Percentiles rank a stretch among this genome's conserved stretches.
Conservation (phyloP, 2,113 vertebrate genomes). For the Candoia aspera region DNA sequence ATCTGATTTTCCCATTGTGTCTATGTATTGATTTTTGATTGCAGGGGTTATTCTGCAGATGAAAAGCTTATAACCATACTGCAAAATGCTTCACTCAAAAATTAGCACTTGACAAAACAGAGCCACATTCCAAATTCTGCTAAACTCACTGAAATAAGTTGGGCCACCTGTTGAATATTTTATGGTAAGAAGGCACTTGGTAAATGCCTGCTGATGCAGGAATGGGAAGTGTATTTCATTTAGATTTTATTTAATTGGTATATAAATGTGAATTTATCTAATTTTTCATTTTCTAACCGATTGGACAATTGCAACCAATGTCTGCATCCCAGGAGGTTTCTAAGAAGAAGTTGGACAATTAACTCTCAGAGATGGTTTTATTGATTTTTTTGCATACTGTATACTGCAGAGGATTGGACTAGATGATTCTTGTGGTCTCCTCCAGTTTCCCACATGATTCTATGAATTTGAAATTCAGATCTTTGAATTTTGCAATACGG, state of each 20-base stretch:
- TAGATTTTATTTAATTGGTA: background rate
- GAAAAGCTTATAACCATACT: slow-evolving; percentile 56
- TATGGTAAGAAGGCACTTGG: background rate
- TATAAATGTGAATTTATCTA: background rate
- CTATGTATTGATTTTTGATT: slow-evolving; percentile 66
- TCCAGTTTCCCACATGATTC: background rate
- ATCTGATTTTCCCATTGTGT: slow-evolving; percentile 52
- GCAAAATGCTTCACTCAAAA: slow-evolving; percentile 46
- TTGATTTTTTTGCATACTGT: background rate
- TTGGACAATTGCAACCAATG: background rate
- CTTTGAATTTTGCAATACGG: background rate
- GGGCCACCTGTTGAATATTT: background rate
- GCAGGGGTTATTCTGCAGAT: slow-evolving; percentile 56
- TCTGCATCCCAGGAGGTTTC: background rate
- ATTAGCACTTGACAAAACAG: slow-evolving; percentile 35
- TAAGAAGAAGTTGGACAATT: background rate
- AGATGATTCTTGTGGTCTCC: background rate
- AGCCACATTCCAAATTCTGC: slow-evolving; percentile 6
- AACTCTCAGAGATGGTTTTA: background rate
- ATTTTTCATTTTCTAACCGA: background rate
- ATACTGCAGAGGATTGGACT: background rate
- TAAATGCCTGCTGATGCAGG: background rate
- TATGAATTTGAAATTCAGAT: background rate
- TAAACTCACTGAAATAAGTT: slow-evolving; percentile 34
- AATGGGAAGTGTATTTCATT: background rate